Evolutionary conservation across 2,888 invertebrate species (phyloP), one percentile per base, ranked within the genome.

Genomic region (Bembecia ichneumoniformis): DNA sequence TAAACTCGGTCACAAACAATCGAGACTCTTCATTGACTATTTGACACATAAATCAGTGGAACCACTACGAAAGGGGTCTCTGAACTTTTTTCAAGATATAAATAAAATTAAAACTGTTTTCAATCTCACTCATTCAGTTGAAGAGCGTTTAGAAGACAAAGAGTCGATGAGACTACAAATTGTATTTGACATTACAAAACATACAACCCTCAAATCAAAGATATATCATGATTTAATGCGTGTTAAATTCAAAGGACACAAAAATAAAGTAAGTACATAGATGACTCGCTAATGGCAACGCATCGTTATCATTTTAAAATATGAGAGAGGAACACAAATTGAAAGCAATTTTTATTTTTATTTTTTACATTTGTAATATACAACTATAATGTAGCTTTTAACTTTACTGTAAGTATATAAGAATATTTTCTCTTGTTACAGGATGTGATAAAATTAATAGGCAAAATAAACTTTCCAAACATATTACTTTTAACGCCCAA

Each of bases 381-480:
- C n/a, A n/a, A n/a, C n/a, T n/a, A n/a, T n/a, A n/a, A n/a, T n/a
- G 20, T 7, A 20, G 7, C 1, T 20, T 20, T 20, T 20, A 20
- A 20, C 5, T 20, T 20, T 20, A 7, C 20, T 20, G 20, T 5
- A 20, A 7, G 20, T 20, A 28, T 28, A 28, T 28, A 28, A 28
- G 28, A 28, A 28, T 28, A 28, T 28, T 28, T 40, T 49, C 44
- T 48, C 47, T 46, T 46, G 52, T 77, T 84, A 52, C 64, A 93
- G 93, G 92, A 93, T 62, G 82, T 81, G 52, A 82, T 94, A 47
- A 87, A 87, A 55, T 67, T 94, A 44, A 75, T 74, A 46, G 93
- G 91, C 35, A 89, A 88, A 68, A 88, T 93, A 1, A 90, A 91
- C 73, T 93, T 90, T 66, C 93, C 94, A 0, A 92, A 92, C 62